Percentiles rank a stretch among this genome's conserved stretches.
Evolutionary conservation across 2,797 vertebrate species (phyloP).

Genomic region (Tadarida brasiliensis): DNA sequence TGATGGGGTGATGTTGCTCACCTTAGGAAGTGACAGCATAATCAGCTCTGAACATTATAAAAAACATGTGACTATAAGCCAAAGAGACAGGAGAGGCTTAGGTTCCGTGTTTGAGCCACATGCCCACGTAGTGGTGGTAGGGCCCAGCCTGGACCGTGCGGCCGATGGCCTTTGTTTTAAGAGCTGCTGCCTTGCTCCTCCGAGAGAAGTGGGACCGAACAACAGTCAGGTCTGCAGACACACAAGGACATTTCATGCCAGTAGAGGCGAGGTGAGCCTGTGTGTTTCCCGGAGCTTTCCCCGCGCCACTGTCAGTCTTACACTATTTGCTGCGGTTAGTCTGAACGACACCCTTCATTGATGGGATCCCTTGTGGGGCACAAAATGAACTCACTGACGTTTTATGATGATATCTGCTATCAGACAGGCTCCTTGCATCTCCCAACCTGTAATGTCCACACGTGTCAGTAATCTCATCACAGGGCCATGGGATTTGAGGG

Average conservation of each 20-base stretch:
- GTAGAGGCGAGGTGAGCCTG: neutral
- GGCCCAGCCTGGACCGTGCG: neutral
- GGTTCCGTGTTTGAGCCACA: neutral
- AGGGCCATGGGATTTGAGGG: neutral
- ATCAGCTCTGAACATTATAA: slow-evolving; percentile 70
- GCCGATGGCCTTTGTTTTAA: neutral
- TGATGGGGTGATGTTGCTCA: slow-evolving; percentile 55
- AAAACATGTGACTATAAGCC: neutral
- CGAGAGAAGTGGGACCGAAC: slow-evolving; percentile 2
- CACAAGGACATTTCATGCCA: neutral
- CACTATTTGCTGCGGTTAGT: neutral
- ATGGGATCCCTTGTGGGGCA: neutral
- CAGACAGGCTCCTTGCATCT: neutral
- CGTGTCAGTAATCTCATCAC: neutral
- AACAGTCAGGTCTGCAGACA: neutral
- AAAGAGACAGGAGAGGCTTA: neutral
- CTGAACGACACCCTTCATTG: neutral
- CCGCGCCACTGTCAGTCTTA: neutral
- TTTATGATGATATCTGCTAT: neutral
- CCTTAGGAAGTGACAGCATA: slow-evolving; percentile 68
- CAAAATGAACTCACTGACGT: neutral
- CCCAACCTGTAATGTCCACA: neutral
- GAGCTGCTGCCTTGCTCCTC: neutral
- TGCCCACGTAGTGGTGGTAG: neutral
- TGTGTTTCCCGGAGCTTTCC: neutral